Conservation (phyloP, 2,113 vertebrate species). For the Melanerpes aurifrons region DNA sequence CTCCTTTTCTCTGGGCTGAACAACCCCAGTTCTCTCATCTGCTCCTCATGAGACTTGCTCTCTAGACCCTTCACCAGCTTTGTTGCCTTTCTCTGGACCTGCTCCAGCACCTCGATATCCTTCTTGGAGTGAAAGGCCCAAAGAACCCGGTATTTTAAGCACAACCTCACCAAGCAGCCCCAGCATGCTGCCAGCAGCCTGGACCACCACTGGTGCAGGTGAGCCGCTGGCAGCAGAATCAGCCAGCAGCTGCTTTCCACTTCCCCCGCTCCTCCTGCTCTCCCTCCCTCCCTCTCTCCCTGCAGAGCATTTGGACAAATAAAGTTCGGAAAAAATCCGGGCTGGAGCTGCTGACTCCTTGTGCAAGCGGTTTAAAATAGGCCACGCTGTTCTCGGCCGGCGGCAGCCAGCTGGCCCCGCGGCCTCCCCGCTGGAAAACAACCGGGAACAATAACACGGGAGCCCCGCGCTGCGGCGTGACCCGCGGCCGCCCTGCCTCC, state of each 20-base stretch:
- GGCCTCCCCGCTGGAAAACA: conserved; percentile 55
- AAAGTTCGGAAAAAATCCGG: conserved; percentile 68
- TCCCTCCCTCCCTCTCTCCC: background rate
- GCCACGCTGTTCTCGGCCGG: conserved; percentile 61
- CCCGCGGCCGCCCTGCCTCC: background rate
- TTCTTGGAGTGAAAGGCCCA: background rate
- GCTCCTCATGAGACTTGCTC: background rate
- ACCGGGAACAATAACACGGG: conserved; percentile 38
- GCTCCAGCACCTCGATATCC: background rate
- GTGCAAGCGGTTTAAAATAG: conserved; percentile 70
- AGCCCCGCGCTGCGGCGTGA: conserved; percentile 4
- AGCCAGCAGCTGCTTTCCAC: conserved; percentile 10
- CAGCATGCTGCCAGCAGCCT: accelerated
- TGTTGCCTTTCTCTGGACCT: background rate
- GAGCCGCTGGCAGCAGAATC: background rate
- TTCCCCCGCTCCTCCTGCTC: background rate
- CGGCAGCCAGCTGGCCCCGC: conserved; percentile 63
- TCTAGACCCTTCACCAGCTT: background rate
- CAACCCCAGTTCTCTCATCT: background rate
- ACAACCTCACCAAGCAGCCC: background rate
- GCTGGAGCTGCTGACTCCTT: conserved; percentile 68
- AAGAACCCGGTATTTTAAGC: background rate
- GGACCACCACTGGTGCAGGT: background rate
- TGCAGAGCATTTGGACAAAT: conserved; percentile 50
- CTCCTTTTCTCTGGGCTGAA: background rate